Base-by-base conservation (phyloP, 2,888 invertebrate species). In the Thereva nobilitata region DNA sequence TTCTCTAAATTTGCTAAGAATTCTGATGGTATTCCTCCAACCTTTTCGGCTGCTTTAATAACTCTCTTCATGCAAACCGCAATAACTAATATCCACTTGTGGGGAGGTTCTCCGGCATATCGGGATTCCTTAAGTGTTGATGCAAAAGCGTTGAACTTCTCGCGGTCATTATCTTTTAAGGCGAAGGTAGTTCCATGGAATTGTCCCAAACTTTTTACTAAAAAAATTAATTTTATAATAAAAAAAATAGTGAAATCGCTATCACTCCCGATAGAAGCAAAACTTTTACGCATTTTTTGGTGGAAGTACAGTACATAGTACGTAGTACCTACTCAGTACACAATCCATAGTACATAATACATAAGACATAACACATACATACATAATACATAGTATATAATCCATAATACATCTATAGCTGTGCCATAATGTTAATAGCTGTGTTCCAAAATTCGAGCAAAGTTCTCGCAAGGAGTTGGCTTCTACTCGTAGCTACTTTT, bases 161-260 rank as follows among this genome's bases (percentile, higher is more conserved):
- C 37, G 1, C 67, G 73, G 10, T 77, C 69, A 3, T 55, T 70
- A n/a, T 74, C 66, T 41, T 77, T 77, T 35, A 78, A 53, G 3
- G 77, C 80, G 59, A 76, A 80, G 8, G 75, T 72, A n/a, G 74
- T 67, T 10, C 78, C 80, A 73, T 80, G 80, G 45, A 80, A 80
- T 9, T 56, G 59, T 1, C 77, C 81, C 67, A 80, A 67, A 52
- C 75, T 74, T 49, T 75, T 73, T 0, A 75, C 77, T 72, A 23
- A 5, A 70, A n/a, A 23, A 2, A 23, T 23, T 23, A 23, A 23
- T 23, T 23, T 23, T 23, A 53, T 9, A 5, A 9, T 66, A n/a
- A 4, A 59, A 7, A 7, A 45, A 47, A 38, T 10, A 23, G 42
- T 6, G 38, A 2, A 38, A 12, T 9, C 8, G 34, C 9, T 0